Conservation (phyloP, 1,140 invertebrate species). For the Metopolophium dirhodum region DNA sequence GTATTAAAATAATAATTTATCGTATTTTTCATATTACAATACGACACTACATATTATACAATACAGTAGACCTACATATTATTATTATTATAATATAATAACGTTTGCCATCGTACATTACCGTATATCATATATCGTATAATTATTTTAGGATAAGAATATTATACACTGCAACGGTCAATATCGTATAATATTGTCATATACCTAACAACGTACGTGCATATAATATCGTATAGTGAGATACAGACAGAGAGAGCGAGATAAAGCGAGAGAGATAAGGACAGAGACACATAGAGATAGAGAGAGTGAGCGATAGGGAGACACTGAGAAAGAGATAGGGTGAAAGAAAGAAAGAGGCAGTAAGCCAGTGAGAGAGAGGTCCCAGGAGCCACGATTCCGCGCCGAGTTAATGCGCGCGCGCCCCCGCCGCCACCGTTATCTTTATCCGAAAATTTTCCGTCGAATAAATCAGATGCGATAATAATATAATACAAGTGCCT, state of each 20-base stretch:
- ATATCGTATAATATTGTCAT: not conserved
- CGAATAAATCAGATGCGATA: not conserved
- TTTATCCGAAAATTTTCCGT: not conserved
- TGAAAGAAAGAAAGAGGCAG: not conserved
- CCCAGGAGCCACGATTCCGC: not conserved
- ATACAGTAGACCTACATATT: too few relatives aligned
- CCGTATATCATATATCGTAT: not conserved
- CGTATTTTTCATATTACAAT: not conserved
- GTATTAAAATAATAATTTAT: slow-evolving; percentile 11
- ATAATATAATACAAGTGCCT: not conserved
- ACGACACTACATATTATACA: not conserved
- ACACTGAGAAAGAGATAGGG: too few relatives aligned
- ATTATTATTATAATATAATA: not conserved
- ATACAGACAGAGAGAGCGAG: too few relatives aligned
- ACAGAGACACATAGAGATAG: too few relatives aligned
- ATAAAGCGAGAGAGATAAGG: too few relatives aligned
- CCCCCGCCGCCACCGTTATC: not conserved
- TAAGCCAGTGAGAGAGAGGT: not conserved
- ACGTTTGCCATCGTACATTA: not conserved
- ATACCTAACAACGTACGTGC: not conserved
- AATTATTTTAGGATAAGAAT: not conserved
- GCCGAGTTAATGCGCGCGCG: not conserved
- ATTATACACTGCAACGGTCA: too few relatives aligned
- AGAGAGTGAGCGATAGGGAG: too few relatives aligned
- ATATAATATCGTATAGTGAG: not conserved